Conservation (phyloP, 2,888 invertebrate genomes). For the Mellilla xanthometata region DNA sequence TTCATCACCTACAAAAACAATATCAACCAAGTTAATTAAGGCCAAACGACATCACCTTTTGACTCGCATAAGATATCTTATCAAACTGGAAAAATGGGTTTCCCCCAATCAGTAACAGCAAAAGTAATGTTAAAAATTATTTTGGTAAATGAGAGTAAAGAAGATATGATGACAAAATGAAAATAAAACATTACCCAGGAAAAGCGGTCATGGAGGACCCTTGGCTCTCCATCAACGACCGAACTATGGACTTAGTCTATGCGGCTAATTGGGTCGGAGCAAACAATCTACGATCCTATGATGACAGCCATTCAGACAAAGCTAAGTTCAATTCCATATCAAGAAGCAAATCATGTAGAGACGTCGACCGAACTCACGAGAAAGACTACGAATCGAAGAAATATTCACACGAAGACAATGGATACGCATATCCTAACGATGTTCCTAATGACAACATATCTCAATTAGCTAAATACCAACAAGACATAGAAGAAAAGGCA, state of each 20-base stretch:
- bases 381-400: constrained; percentile 56
- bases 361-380: constrained; percentile 62
- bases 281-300: constrained; percentile 75
- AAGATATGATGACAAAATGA: constrained; percentile 81
- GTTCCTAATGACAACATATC: constrained; percentile 73
- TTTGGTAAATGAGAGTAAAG: constrained; percentile 1
- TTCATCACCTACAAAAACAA: neutral
- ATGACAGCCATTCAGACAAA: constrained; percentile 54
- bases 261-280: constrained; percentile 93
- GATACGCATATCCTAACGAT: constrained; percentile 54
- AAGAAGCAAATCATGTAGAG: constrained; percentile 76
- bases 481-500: constrained; percentile 80
- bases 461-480: constrained; percentile 84
- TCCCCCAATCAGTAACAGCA: constrained; percentile 28
- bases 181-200: constrained; percentile 92
- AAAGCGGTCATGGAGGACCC: constrained; percentile 91
- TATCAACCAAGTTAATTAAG: neutral
- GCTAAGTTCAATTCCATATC: constrained; percentile 74
- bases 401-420: constrained; percentile 59
- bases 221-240: constrained; percentile 85
- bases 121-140: constrained; percentile 3
- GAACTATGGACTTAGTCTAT: constrained; percentile 89
- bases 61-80: constrained; percentile 20
- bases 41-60: constrained; percentile 3
- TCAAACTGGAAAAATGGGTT: constrained; percentile 47